phyloP scores from a whole-genome alignment of 1,140 invertebrate species.

The Nebria ingens region DNA sequence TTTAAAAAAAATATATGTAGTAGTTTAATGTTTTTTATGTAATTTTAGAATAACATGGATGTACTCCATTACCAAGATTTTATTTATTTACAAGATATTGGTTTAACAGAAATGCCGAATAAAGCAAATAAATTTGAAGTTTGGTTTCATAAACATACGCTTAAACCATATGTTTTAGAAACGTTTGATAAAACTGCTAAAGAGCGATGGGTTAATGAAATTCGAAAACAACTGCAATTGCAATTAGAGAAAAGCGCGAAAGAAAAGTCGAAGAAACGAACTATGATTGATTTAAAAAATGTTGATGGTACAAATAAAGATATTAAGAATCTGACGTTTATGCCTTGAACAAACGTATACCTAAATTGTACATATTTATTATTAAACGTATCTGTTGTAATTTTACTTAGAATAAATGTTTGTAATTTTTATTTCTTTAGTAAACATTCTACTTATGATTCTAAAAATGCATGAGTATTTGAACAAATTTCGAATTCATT shows the following conservation, averaged over 20 bases:
- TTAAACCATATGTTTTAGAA: background rate
- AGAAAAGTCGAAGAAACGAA: background rate
- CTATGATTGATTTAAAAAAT: background rate
- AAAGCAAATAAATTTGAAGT: background rate
- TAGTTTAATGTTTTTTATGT: background rate
- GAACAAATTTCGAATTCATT: too few relatives aligned
- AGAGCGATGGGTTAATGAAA: background rate
- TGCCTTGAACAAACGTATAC: too few relatives aligned
- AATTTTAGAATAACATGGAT: background rate
- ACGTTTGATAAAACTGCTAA: background rate
- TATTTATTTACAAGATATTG: background rate
- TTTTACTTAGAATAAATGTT: too few relatives aligned
- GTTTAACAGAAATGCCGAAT: background rate
- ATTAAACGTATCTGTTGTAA: too few relatives aligned
- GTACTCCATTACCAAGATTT: background rate
- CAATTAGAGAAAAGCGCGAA: background rate
- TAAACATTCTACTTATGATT: too few relatives aligned
- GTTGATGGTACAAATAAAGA: background rate
- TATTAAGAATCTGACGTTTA: too few relatives aligned
- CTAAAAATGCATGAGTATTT: too few relatives aligned
- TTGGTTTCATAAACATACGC: slow-evolving; percentile 1
- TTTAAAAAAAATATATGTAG: background rate
- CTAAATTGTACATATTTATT: too few relatives aligned
- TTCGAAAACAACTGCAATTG: background rate
- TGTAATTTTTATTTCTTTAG: too few relatives aligned